A percentile compares a stretch with the other conserved stretches of the same genome.
phyloP scores from a whole-genome alignment of 2,113 vertebrate species.

The Mohoua ochrocephala region DNA sequence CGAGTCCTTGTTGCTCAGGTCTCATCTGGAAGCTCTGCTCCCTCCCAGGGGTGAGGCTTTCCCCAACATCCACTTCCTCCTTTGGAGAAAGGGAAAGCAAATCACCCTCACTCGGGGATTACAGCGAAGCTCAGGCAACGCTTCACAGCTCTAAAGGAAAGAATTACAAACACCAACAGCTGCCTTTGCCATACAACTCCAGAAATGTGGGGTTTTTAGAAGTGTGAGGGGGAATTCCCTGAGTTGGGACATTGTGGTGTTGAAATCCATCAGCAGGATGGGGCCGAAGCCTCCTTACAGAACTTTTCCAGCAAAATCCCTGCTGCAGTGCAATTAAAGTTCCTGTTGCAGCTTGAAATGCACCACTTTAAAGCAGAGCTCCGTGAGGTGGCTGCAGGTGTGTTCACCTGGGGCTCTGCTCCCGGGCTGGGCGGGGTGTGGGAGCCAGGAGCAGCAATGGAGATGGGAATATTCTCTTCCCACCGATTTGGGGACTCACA shows the following conservation, averaged over 20 bases:
- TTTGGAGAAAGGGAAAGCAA: neutral
- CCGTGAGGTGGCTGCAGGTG: neutral
- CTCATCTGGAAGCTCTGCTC: neutral
- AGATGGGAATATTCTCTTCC: neutral
- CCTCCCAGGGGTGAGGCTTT: neutral
- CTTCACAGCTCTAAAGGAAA: neutral
- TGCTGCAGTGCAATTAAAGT: neutral
- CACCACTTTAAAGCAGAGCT: neutral
- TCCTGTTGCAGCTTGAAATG: neutral
- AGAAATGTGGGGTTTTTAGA: rapidly evolving
- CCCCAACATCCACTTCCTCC: neutral
- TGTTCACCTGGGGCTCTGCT: neutral
- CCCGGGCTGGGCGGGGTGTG: neutral
- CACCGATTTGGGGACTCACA: rapidly evolving
- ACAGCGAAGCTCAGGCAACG: neutral
- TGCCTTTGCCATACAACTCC: neutral
- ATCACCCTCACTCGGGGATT: neutral
- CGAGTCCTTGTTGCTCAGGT: neutral
- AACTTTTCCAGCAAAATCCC: neutral
- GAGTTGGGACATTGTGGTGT: rapidly evolving
- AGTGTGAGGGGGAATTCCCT: neutral
- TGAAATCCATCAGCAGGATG: neutral
- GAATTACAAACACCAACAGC: rapidly evolving
- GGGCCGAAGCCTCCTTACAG: rapidly evolving
- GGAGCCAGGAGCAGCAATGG: neutral